These are phyloP conservation scores for Leucoptera coffeella DNA, from an alignment of 2,888 invertebrate species.

Conservation along the genomic window DNA sequence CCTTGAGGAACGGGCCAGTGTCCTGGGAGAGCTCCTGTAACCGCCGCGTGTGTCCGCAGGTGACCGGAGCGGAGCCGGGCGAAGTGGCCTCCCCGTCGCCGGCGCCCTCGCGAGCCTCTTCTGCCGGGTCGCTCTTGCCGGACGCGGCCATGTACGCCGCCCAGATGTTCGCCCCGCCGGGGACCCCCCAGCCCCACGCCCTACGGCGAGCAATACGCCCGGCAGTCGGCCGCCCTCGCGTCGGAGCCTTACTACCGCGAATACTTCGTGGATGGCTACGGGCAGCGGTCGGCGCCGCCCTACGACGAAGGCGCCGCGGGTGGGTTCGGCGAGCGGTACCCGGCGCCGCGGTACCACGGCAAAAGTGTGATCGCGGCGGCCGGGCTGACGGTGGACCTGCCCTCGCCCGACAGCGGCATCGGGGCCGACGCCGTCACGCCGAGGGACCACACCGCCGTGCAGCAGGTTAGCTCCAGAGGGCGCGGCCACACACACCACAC, in stretches of 20 bases:
- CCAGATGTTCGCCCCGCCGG: conserved; percentile 64
- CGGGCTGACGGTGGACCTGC: conserved; percentile 87
- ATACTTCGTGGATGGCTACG: conserved; percentile 58
- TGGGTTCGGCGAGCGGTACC: conserved; percentile 64
- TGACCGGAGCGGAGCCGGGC: conserved; percentile 47
- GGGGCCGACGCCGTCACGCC: conserved; percentile 91
- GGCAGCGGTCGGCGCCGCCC: conserved; percentile 49
- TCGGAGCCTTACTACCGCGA: conserved; percentile 80
- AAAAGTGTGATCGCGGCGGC: conserved; percentile 68
- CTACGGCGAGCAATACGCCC: conserved; percentile 43
- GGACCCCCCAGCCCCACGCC: conserved; percentile 63
- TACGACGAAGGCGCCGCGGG: conserved; percentile 55
- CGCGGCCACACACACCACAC: conserved; percentile 31
- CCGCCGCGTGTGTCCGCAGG: conserved; percentile 60
- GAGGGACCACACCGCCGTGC: conserved; percentile 80
- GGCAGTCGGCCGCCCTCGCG: conserved; percentile 56
- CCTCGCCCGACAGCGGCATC: conserved; percentile 93
- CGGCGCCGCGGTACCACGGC: conserved; percentile 65
- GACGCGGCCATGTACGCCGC: conserved; percentile 63
- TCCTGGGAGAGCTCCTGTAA: conserved; percentile 60
- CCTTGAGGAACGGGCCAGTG: conserved; percentile 46
- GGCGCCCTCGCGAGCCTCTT: conserved; percentile 57
- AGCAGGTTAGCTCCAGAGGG: conserved; percentile 66
- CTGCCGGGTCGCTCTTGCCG: conserved; percentile 51
- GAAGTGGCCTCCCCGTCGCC: conserved; percentile 59